These are phyloP conservation scores for Campylorhamphus procurvoides DNA, from an alignment of 2,113 vertebrate species.

Conservation along the genomic window DNA sequence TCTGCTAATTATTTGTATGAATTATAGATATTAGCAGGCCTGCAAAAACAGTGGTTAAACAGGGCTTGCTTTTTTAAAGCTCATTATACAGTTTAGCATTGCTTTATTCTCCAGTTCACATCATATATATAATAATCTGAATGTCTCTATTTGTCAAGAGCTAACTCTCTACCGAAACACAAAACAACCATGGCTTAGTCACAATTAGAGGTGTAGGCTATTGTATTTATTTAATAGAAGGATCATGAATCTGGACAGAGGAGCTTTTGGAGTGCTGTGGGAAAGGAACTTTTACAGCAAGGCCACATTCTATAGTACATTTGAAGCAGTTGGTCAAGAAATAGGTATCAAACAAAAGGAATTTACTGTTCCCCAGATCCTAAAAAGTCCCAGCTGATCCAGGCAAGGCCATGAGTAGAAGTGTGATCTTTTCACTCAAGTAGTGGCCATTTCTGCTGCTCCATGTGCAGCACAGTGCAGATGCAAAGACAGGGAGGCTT, in stretches of 20 bases:
- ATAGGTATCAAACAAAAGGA: background rate
- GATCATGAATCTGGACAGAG: background rate
- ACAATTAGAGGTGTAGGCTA: background rate
- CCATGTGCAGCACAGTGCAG: background rate
- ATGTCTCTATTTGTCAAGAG: background rate
- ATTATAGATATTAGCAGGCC: background rate
- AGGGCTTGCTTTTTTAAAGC: slow-evolving; percentile 5
- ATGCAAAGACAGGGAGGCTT: background rate
- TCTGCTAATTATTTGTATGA: slow-evolving; percentile 27
- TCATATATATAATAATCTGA: background rate
- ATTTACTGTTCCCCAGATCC: background rate
- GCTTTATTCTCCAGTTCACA: background rate
- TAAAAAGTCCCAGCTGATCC: background rate
- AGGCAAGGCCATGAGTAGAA: background rate
- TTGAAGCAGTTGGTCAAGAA: background rate
- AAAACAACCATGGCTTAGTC: background rate
- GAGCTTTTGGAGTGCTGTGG: background rate
- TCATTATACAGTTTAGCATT: background rate
- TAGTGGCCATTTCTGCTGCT: background rate
- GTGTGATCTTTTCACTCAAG: background rate
- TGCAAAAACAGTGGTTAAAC: background rate
- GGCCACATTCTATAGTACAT: background rate
- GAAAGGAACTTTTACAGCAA: background rate
- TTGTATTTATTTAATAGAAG: background rate
- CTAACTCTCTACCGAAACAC: background rate